These are phyloP conservation scores for Netelia inedita DNA, from an alignment of 2,888 invertebrate species.

Conservation along the genomic window DNA sequence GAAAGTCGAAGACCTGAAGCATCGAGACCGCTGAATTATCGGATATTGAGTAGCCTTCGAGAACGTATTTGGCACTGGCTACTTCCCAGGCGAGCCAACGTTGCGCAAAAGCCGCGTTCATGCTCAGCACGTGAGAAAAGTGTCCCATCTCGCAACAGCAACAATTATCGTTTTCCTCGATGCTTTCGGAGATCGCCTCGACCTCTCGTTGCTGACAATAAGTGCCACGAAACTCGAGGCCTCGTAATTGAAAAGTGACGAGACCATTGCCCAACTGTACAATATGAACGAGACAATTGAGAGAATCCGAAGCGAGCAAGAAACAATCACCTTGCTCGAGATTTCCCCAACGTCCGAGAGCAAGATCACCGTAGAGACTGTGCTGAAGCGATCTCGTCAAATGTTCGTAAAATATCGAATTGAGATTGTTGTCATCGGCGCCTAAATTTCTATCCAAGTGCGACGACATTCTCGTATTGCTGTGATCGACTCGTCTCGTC, in stretches of 20 bases:
- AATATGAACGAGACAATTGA: slow-evolving; percentile 99
- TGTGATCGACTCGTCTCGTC: slow-evolving; percentile 98
- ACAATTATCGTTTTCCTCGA: slow-evolving; percentile 97
- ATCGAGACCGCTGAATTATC: slow-evolving; percentile 99
- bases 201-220: slow-evolving; percentile 99
- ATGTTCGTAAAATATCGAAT: slow-evolving; percentile 99
- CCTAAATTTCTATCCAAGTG: slow-evolving; percentile 97
- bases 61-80: slow-evolving; percentile 97
- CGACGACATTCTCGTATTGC: slow-evolving; percentile 97
- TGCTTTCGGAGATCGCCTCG: slow-evolving; percentile 99
- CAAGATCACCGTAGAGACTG: slow-evolving; percentile 96
- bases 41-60: slow-evolving; percentile 99
- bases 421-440: slow-evolving; percentile 98
- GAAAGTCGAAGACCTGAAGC: slow-evolving; percentile 98
- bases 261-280: slow-evolving; percentile 99
- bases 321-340: slow-evolving; percentile 99
- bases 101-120: slow-evolving; percentile 98
- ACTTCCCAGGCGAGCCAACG: slow-evolving; percentile 99
- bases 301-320: slow-evolving; percentile 98
- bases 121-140: slow-evolving; percentile 94
- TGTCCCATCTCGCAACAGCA: slow-evolving; percentile 97
- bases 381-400: slow-evolving; percentile 98
- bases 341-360: slow-evolving; percentile 97
- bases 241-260: slow-evolving; percentile 99
- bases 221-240: slow-evolving; percentile 98